phyloP scores from a whole-genome alignment of 2,113 vertebrate genomes.

The Martes martes region DNA sequence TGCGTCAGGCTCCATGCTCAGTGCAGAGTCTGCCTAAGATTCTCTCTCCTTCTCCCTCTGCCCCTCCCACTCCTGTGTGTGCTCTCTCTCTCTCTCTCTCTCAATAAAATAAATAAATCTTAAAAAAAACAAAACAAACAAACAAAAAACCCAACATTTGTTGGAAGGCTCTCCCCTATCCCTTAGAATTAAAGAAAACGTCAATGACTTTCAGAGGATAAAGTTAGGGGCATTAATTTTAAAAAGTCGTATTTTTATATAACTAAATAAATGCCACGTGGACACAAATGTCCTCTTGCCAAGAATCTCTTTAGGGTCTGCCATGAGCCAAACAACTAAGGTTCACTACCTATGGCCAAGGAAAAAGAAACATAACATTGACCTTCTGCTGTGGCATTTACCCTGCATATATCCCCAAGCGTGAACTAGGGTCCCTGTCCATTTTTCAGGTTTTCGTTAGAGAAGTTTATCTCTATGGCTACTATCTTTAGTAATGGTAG shows the following conservation, averaged over 20 bases:
- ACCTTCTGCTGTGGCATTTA: not conserved
- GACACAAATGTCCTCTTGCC: not conserved
- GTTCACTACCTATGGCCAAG: not conserved
- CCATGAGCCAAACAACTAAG: not conserved
- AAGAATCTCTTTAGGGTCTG: not conserved
- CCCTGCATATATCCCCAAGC: not conserved
- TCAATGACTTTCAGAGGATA: not conserved
- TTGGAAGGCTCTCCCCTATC: not conserved
- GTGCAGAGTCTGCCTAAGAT: not conserved
- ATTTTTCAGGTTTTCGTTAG: not conserved
- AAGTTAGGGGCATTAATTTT: not conserved
- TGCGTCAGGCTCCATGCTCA: not conserved
- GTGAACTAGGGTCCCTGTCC: not conserved
- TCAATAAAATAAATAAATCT: not conserved
- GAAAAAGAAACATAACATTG: not conserved
- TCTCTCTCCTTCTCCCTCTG: not conserved
- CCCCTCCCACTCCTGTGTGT: not conserved
- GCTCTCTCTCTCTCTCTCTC: not conserved
- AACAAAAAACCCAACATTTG: not conserved
- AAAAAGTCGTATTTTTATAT: not conserved
- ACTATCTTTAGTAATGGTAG: not conserved
- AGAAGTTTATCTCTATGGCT: not conserved
- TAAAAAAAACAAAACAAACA: not conserved
- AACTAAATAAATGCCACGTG: not conserved
- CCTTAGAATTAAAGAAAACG: not conserved